Base-by-base conservation (phyloP, 2,888 invertebrate species). In the Nomada ferruginata region DNA sequence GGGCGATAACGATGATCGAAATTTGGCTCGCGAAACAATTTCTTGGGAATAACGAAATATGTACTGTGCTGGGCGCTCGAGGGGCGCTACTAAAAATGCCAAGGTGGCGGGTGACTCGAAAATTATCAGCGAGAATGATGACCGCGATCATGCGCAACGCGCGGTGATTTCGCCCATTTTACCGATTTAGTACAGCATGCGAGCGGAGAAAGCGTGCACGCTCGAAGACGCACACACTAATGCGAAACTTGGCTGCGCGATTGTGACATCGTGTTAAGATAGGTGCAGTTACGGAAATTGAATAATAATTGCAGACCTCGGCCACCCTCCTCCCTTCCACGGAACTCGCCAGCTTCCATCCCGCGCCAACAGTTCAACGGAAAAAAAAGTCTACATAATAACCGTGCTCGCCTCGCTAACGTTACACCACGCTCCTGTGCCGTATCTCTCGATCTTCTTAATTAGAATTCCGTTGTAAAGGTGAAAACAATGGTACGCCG, bases 251-350 rank as follows among this genome's bases (percentile, higher is more conserved):
- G 76, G 44, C 60, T 59, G 78, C 85, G 84, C 86, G 89, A 85
- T 93, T 91, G 92, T 89, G 91, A 92, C 92, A 92, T 91, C 90
- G 89, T 84, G 87, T 90, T 89, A 87, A 91, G 91, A 92, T 91
- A 91, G 91, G 85, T 89, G 89, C 87, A 86, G 89, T 91, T 90
- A 91, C 90, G 92, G 91, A 93, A 93, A 92, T 92, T 91, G 92
- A 92, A 92, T 91, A 91, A 92, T 91, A 92, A 92, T 92, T 92
- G 92, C 90, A 86, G 88, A 78, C 85, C 83, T 86, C 84, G 70
- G 55, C 29, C 64, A 57, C 50, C 65, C 23, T 29, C 3, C 76
- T 11, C 55, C 61, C 59, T 57, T 36, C 66, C 52, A 11, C 66
- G 61, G 57, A 69, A 61, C 70, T 15, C 11, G 47, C 70, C 60